Evolutionary conservation across 2,888 invertebrate species (phyloP), one percentile per base, ranked within the genome.

Genomic region (Stenchaetothrips biformis): DNA sequence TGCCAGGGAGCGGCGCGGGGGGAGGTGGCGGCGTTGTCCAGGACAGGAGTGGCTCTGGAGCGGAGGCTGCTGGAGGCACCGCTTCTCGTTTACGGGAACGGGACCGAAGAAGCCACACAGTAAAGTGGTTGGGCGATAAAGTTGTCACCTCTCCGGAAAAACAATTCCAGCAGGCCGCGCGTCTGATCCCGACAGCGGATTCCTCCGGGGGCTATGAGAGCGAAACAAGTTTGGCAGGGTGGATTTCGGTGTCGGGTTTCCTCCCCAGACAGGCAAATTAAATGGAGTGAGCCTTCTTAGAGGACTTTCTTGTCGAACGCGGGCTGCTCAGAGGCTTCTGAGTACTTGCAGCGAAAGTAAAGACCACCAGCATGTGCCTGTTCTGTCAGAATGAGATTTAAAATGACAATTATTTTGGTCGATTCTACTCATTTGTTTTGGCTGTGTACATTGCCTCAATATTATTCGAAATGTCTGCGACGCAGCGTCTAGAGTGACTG

Each of bases 151-250:
- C 16, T 0, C 13, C 53, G 4, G 37, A 37, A 25, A 74, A 74
- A 25, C 25, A 53, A 74, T 25, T 25, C 25, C 21, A 74, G n/a
- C n/a, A n/a, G 37, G 37, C 4, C 37, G 37, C 37, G 37, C 37
- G 37, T 4, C 62, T 80, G 78, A 78, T 80, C 48, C 78, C n/a
- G n/a, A n/a, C n/a, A 62, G 79, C 78, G 74, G 78, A 37, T 37
- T 37, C 37, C 37, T 37, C 4, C 37, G 37, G 37, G 37, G 37
- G 4, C 37, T 37, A 37, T 37, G 37, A 4, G 37, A 37, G 37
- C 37, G 67, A 21, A 74, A 74, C 67, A 8, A 11, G 67, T 74
- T 74, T 7, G 67, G 21, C 67, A 21, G 11, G 25, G 11, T 8
- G 11, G 21, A 77, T 59, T 47, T 77, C 25, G n/a, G 37, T 37